Conservation (phyloP, 2,797 vertebrate species). For the Myiotriccus ornatus region DNA sequence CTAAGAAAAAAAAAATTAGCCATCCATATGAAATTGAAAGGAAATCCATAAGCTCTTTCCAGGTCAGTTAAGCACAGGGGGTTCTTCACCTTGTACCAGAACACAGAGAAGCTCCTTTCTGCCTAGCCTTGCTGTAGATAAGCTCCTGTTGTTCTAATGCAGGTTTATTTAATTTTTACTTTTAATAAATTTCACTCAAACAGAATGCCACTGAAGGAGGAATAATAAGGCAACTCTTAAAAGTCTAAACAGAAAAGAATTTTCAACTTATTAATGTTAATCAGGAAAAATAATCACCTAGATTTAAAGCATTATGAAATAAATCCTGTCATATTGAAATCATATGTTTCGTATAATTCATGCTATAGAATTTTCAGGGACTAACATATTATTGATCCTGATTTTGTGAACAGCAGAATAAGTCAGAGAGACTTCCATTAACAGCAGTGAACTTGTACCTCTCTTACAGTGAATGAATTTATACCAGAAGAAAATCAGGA, state of each 20-base stretch:
- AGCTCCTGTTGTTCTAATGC: slow-evolving; percentile 9
- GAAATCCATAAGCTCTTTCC: slow-evolving; percentile 52
- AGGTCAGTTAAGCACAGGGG: slow-evolving; percentile 38
- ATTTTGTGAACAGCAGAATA: not conserved
- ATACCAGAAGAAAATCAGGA: not conserved
- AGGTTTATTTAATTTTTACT: slow-evolving; percentile 49
- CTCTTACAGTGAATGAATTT: not conserved
- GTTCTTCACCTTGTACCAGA: slow-evolving; percentile 25
- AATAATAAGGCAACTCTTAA: not conserved
- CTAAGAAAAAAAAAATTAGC: not conserved
- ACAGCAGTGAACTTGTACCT: not conserved
- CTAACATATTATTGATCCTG: not conserved
- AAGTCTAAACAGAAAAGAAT: slow-evolving; percentile 11
- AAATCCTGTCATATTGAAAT: not conserved
- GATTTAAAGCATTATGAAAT: not conserved
- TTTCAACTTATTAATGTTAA: slow-evolving; percentile 4
- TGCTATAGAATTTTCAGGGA: not conserved
- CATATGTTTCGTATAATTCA: not conserved
- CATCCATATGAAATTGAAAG: slow-evolving; percentile 37
- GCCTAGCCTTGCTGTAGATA: not conserved
- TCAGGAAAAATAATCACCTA: not conserved
- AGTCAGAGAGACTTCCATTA: not conserved
- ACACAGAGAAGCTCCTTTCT: not conserved
- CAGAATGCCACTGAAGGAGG: not conserved
- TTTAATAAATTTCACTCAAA: slow-evolving; percentile 34